phyloP scores from a whole-genome alignment of 2,797 vertebrate genomes.

The Psittacula echo region DNA sequence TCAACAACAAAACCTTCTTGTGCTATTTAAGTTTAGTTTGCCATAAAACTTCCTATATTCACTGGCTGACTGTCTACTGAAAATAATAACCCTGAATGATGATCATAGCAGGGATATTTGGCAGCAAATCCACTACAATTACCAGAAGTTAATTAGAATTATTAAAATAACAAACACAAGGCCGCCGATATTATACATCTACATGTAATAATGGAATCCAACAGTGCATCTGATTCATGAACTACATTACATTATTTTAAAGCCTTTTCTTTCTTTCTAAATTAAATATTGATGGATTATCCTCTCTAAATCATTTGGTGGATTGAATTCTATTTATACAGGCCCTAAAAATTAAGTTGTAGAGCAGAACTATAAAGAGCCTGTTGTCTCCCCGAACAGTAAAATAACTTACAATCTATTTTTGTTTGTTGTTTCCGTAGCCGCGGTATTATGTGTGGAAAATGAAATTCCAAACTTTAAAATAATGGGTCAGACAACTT shows the following conservation, averaged over 20 bases:
- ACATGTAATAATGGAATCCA: conserved; percentile 69
- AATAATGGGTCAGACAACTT: background rate
- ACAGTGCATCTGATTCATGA: conserved; percentile 57
- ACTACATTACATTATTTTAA: conserved; percentile 56
- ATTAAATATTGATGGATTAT: conserved; percentile 76
- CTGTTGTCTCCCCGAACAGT: background rate
- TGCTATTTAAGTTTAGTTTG: conserved; percentile 40
- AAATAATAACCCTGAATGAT: conserved; percentile 66
- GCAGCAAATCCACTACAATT: conserved; percentile 72
- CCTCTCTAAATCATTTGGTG: conserved; percentile 24
- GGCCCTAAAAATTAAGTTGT: conserved; percentile 54
- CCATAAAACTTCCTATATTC: conserved; percentile 54
- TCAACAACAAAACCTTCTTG: conserved; percentile 34
- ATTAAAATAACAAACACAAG: conserved; percentile 73
- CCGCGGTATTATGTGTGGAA: background rate
- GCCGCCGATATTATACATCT: conserved; percentile 48
- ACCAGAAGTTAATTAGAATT: conserved; percentile 78
- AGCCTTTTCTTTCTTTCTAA: conserved; percentile 57
- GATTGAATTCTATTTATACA: conserved; percentile 60
- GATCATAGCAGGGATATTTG: background rate
- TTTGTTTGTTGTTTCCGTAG: background rate
- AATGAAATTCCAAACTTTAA: conserved; percentile 1
- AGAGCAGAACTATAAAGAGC: conserved; percentile 47
- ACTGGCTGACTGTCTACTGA: conserved; percentile 37
- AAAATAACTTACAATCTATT: conserved; percentile 39